phyloP scores from a whole-genome alignment of 2,797 vertebrate genomes.

The Labroides dimidiatus region DNA sequence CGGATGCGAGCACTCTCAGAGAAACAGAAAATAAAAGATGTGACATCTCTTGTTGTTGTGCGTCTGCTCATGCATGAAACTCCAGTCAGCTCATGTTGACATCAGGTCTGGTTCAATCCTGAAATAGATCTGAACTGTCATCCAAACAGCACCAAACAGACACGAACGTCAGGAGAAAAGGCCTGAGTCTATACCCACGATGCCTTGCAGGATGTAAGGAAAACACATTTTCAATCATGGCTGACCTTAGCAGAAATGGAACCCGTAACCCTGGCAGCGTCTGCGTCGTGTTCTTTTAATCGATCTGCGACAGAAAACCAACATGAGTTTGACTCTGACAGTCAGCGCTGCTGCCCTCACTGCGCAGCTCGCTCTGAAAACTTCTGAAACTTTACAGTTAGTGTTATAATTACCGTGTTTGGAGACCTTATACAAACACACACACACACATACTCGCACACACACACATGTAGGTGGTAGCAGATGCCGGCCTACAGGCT shows the following conservation, averaged over 20 bases:
- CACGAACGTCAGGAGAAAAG: not conserved
- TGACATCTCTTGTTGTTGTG: not conserved
- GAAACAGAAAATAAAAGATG: slow-evolving; percentile 5
- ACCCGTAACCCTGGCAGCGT: not conserved
- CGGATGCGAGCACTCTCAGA: not conserved
- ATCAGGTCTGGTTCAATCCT: not conserved
- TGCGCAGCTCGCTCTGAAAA: not conserved
- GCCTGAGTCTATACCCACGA: slow-evolving; percentile 1
- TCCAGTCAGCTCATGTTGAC: not conserved
- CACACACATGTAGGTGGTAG: slow-evolving; percentile 20
- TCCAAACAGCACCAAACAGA: not conserved
- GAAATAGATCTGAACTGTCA: slow-evolving; percentile 11
- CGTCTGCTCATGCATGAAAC: not conserved
- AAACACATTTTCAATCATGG: slow-evolving; percentile 19
- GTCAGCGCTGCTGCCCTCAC: not conserved
- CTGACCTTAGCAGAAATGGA: slow-evolving; percentile 4
- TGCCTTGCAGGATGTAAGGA: slow-evolving; percentile 6
- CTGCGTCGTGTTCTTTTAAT: not conserved
- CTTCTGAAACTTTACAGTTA: not conserved
- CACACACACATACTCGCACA: slow-evolving; percentile 23
- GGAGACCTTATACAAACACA: slow-evolving; percentile 10
- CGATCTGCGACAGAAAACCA: not conserved
- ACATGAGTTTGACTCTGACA: not conserved
- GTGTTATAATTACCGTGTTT: slow-evolving; percentile 3
- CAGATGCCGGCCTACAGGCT: slow-evolving; percentile 60